Percentiles rank a stretch among this genome's conserved stretches.
phyloP scores from a whole-genome alignment of 1,140 invertebrate genomes.

The Parapsyche elsis region DNA sequence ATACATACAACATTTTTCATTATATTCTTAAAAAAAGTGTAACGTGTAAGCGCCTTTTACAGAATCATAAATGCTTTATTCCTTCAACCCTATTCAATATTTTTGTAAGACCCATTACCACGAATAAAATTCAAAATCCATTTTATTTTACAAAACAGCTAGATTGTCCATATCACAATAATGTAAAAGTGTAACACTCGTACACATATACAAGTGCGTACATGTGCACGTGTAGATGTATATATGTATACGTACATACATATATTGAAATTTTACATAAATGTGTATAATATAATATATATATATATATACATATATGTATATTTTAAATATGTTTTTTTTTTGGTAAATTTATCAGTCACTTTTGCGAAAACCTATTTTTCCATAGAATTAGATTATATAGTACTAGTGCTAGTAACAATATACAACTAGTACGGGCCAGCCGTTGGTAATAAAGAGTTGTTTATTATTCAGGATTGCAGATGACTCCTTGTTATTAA shows the following conservation, averaged over 20 bases:
- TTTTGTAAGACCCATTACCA: neutral
- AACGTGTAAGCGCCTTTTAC: too few species aligned
- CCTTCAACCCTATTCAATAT: neutral
- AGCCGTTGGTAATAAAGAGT: constrained; percentile 45
- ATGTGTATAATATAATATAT: constrained; percentile 54
- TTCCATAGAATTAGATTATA: constrained; percentile 55
- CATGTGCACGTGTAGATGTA: neutral
- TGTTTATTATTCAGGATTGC: constrained; percentile 38
- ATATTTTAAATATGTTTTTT: constrained; percentile 54
- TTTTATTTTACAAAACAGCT: constrained; percentile 52
- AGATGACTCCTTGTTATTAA: neutral
- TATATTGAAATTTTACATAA: constrained; percentile 53
- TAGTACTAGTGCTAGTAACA: constrained; percentile 51
- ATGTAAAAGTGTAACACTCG: constrained; percentile 44
- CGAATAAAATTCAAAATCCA: neutral
- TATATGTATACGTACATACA: constrained; percentile 40
- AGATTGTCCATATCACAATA: constrained; percentile 56
- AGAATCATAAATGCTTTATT: too few species aligned
- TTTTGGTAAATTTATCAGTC: constrained; percentile 54
- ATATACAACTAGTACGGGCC: constrained; percentile 52
- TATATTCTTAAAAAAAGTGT: too few species aligned
- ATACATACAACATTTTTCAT: too few species aligned
- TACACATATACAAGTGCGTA: constrained; percentile 14
- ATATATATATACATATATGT: too few species aligned
- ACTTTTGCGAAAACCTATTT: constrained; percentile 56